Evolutionary conservation across 1,140 invertebrate genomes (phyloP).

Genomic region (Leptinotarsa lineolata): DNA sequence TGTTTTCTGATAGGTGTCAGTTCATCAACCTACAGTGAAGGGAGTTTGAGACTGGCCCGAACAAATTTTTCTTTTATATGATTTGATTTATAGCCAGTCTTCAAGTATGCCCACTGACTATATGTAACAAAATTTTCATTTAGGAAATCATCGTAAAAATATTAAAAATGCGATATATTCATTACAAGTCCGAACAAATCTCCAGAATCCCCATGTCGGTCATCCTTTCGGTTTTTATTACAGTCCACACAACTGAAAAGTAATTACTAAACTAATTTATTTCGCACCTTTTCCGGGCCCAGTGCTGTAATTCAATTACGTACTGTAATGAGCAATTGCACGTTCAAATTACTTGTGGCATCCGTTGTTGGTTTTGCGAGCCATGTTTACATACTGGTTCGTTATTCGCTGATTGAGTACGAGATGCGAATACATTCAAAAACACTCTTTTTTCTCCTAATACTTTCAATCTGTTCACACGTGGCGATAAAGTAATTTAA

Average conservation of each 20-base stretch:
- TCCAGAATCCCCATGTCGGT: neutral
- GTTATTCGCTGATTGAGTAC: slow-evolving; percentile 15
- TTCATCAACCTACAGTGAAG: no score
- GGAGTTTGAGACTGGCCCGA: no score
- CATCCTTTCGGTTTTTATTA: neutral
- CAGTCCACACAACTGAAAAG: neutral
- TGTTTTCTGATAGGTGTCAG: no score
- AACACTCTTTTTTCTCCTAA: neutral
- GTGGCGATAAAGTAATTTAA: no score
- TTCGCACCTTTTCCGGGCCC: neutral
- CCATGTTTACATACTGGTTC: neutral
- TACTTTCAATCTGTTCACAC: neutral
- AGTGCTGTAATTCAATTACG: slow-evolving; percentile 18
- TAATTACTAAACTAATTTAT: neutral
- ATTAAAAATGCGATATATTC: no score
- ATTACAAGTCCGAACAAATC: no score
- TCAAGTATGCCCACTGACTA: no score
- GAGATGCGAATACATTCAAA: neutral
- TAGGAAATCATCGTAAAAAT: no score
- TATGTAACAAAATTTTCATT: no score
- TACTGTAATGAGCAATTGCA: slow-evolving; percentile 19
- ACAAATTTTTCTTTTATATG: no score
- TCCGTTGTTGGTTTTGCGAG: slow-evolving; percentile 2
- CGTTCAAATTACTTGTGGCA: slow-evolving; percentile 10
- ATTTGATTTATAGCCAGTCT: no score